Evolutionary conservation across 2,797 vertebrate species (phyloP), one percentile per base, ranked within the genome.

Genomic region (Delichon dasypus): DNA sequence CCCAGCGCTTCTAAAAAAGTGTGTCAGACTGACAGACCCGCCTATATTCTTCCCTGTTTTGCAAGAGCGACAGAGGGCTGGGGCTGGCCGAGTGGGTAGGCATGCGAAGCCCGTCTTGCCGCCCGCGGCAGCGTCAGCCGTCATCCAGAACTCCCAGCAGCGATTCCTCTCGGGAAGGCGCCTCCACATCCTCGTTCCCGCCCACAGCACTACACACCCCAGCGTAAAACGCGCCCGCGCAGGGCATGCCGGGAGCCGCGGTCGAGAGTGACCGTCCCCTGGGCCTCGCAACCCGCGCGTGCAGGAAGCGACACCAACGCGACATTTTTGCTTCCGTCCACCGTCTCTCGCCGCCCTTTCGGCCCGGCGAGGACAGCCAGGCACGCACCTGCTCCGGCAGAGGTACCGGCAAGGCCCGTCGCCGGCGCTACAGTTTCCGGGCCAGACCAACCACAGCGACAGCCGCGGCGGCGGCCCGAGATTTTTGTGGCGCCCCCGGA

Each of bases 401-500:
- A 71, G 58, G 74, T 80, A 82, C 7, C 32, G 7, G 11, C 38
- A 16, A 22, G 10, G 2, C 50, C 6, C 7, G 13, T 16, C 21
- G 10, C 3, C 2, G 9, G 2, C 26, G 1, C 15, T 7, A 5
- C 11, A 11, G 9, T 5, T 21, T 18, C 47, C 22, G 5, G 3
- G 10, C 17, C 9, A 2, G 3, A 27, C 7, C 16, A 17, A 20
- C 27, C 3, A 4, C 10, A 10, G 7, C 13, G 8, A 30, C 47
- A 3, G 47, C 55, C 38, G 13, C 8, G 10, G 48, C 11, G 2
- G 48, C 20, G 26, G 62, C 65, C 44, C 50, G 96, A 36, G 94
- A 97, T 87, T 94, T 97, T 90, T 96, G 93, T 97, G 89, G 95
- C 72, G 97, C 96, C 36, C 32, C 90, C 96, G 97, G 97, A 98